These are phyloP conservation scores for Camponotus vicinus DNA, from an alignment of 1,140 invertebrate genomes.

Conservation along the genomic window DNA sequence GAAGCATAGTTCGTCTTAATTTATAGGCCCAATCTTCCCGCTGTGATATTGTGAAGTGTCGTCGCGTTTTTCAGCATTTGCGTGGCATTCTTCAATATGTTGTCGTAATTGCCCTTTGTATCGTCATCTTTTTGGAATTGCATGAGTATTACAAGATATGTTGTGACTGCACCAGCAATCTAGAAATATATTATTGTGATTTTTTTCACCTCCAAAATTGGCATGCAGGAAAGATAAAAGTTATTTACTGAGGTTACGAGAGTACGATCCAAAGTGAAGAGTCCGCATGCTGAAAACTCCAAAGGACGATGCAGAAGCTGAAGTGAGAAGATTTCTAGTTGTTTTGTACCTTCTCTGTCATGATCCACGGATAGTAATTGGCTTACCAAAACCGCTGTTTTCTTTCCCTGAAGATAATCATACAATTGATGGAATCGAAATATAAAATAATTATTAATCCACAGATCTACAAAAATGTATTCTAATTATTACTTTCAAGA, in stretches of 20 bases:
- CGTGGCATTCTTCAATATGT: conserved; percentile 76
- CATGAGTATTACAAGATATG: conserved; percentile 90
- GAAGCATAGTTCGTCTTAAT: conserved; percentile 8
- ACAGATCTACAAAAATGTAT: not conserved
- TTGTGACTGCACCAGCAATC: conserved; percentile 90
- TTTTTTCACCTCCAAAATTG: not conserved
- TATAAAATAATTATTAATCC: not conserved
- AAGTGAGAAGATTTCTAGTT: conserved; percentile 89
- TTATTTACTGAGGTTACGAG: conserved; percentile 89
- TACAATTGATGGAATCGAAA: not conserved
- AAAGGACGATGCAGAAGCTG: conserved; percentile 88
- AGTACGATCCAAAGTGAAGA: conserved; percentile 88
- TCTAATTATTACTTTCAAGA: not conserved
- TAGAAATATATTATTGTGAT: conserved; percentile 80
- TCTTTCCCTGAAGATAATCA: conserved; percentile 71
- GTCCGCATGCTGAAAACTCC: conserved; percentile 89
- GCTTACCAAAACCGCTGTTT: conserved; percentile 81
- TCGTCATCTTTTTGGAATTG: conserved; percentile 88
- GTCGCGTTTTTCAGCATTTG: conserved; percentile 74
- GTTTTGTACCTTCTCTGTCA: conserved; percentile 77
- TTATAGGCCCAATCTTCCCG: conserved; percentile 41
- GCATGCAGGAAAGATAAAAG: not conserved
- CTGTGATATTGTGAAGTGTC: conserved; percentile 67
- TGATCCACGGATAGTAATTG: conserved; percentile 78
- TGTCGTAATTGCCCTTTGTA: conserved; percentile 70